Percentiles rank a stretch among this genome's conserved stretches.
Evolutionary conservation across 2,797 vertebrate species (phyloP).

Genomic region (Bradypodion pumilum): DNA sequence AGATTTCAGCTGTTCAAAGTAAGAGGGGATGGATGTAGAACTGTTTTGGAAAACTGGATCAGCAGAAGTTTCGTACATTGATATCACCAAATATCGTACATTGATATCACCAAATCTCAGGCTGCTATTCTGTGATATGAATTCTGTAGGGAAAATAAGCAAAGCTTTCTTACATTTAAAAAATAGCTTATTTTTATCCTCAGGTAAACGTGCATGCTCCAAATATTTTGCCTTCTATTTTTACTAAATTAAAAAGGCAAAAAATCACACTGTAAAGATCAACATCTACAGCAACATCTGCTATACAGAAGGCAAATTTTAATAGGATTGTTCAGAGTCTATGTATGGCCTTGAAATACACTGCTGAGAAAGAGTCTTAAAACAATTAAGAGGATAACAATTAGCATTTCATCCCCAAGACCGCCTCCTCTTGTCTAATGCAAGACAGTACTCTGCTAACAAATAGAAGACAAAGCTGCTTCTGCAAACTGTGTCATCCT

Average conservation of each 20-base stretch:
- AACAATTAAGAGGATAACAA: conserved; percentile 12
- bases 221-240: background rate
- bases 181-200: background rate
- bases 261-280: background rate
- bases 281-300: background rate
- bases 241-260: background rate
- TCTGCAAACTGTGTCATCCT: background rate
- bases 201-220: too few species aligned
- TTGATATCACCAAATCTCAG: conserved; percentile 30
- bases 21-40: conserved; percentile 31
- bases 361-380: conserved; percentile 22
- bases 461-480: background rate
- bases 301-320: background rate
- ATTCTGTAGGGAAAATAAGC: conserved; percentile 7
- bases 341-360: background rate
- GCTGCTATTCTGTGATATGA: conserved; percentile 41
- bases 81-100: background rate
- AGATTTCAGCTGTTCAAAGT: conserved; percentile 15
- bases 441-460: background rate
- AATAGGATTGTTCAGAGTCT: background rate
- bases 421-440: conserved; percentile 2
- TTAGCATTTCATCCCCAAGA: conserved; percentile 3
- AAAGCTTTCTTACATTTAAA: background rate
- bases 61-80: background rate
- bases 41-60: conserved; percentile 47